These are phyloP conservation scores for Bombyx mori DNA, from an alignment of 1,140 invertebrate species.

Conservation along the genomic window ASM3026992v2 NC_085114.1:7662501-7663000, in stretches of 20 bases:
- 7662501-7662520: no score
- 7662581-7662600: no score
- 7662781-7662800: constrained; percentile 15
- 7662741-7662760: background rate
- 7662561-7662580: no score
- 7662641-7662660: no score
- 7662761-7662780: constrained; percentile 10
- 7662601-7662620: no score
- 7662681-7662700: no score
- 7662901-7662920: background rate
- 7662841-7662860: constrained; percentile 28
- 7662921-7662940: background rate
- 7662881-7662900: constrained; percentile 6
- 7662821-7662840: constrained; percentile 16
- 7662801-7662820: constrained; percentile 12
- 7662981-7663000: background rate
- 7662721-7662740: no score
- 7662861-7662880: constrained; percentile 30
- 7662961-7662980: background rate
- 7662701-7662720: no score
- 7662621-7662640: no score
- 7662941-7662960: background rate
- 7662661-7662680: no score
- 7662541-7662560: no score
- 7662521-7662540: no score